phyloP scores from a whole-genome alignment of 2,888 invertebrate genomes.

The Apamea epomidion region DNA sequence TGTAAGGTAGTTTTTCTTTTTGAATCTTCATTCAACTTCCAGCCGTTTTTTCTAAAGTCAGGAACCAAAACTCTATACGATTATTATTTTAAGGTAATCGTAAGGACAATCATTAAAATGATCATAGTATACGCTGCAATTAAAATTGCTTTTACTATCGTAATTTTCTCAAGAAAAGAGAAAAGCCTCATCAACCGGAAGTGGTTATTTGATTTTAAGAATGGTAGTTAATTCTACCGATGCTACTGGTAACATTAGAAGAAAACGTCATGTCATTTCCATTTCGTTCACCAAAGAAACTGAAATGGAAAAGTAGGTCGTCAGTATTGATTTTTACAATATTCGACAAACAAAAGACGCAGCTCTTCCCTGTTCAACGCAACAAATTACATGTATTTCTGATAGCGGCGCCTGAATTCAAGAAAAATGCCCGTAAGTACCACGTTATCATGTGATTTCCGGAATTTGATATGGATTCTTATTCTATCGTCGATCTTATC shows the following conservation, averaged over 20 bases:
- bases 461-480: constrained; percentile 70
- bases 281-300: constrained; percentile 76
- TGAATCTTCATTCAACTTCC: neutral
- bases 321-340: constrained; percentile 86
- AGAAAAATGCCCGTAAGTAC: constrained; percentile 86
- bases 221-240: constrained; percentile 43
- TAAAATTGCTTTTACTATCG: neutral
- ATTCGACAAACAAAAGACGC: constrained; percentile 81
- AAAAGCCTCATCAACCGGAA: constrained; percentile 42
- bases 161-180: neutral
- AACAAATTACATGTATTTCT: constrained; percentile 72
- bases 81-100: neutral
- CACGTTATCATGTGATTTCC: constrained; percentile 79
- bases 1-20: neutral
- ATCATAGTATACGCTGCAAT: neutral
- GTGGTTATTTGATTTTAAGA: constrained; percentile 25
- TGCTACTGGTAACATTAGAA: constrained; percentile 69
- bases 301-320: constrained; percentile 85
- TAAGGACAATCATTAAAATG: neutral
- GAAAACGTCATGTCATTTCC: constrained; percentile 77
- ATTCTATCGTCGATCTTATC: constrained; percentile 39
- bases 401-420: constrained; percentile 71
- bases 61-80: neutral
- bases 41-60: neutral
- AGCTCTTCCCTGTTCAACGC: constrained; percentile 69